A percentile compares a stretch with the other conserved stretches of the same genome.
Conservation (phyloP, 2,888 invertebrate species). For the Dynastes tityus region DNA sequence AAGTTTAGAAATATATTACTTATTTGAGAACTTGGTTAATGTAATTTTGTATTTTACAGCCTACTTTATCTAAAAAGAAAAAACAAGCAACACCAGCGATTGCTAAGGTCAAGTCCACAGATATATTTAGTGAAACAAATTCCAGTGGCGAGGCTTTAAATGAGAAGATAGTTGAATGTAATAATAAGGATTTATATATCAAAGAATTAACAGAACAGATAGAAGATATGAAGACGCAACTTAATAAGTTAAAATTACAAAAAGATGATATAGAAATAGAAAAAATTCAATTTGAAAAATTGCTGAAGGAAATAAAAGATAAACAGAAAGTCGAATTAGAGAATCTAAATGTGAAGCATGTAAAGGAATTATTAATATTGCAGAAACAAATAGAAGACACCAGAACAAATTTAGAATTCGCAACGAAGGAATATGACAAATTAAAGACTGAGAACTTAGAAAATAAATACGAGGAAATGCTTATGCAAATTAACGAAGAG, state of each 20-base stretch:
- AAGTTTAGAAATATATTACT: conserved; percentile 56
- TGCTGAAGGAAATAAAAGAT: conserved; percentile 61
- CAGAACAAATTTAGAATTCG: conserved; percentile 9
- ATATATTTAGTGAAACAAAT: conserved; percentile 37
- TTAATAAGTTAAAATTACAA: conserved; percentile 68
- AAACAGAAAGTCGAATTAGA: conserved; percentile 68
- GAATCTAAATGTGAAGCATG: conserved; percentile 23
- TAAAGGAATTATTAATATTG: neutral
- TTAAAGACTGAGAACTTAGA: conserved; percentile 36
- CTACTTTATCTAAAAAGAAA: conserved; percentile 60
- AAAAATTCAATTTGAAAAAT: conserved; percentile 68
- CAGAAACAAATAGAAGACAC: conserved; percentile 3
- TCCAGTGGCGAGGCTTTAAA: conserved; percentile 67
- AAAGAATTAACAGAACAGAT: conserved; percentile 72
- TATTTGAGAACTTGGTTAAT: conserved; percentile 4
- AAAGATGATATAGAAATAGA: conserved; percentile 67
- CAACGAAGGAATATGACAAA: conserved; percentile 45
- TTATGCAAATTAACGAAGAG: conserved; percentile 51
- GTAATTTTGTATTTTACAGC: conserved; percentile 28
- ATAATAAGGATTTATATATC: conserved; percentile 72
- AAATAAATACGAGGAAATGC: conserved; percentile 48
- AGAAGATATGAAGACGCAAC: conserved; percentile 71
- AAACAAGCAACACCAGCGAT: conserved; percentile 55
- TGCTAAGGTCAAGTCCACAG: conserved; percentile 46
- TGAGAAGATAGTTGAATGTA: conserved; percentile 73